A percentile compares a stretch with the other conserved stretches of the same genome.
Evolutionary conservation across 1,140 invertebrate species (phyloP).

Genomic region (Drosophila hydei): DNA sequence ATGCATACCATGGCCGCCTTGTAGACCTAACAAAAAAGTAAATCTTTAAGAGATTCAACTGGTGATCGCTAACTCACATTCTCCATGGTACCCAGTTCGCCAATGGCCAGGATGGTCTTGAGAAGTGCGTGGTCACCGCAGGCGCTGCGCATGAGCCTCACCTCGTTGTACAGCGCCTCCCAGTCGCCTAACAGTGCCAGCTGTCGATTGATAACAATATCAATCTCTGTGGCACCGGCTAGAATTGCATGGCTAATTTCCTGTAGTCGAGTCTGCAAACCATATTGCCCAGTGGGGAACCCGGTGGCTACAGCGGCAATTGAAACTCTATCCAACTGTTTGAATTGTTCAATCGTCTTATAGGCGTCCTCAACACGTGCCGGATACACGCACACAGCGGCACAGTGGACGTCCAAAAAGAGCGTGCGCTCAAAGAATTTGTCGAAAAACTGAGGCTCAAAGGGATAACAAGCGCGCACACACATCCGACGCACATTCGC

Average conservation of each 20-base stretch:
- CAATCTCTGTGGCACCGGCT: slow-evolving; percentile 96
- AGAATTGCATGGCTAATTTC: slow-evolving; percentile 94
- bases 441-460: slow-evolving; percentile 64
- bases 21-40: slow-evolving; percentile 85
- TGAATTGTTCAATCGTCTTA: slow-evolving; percentile 86
- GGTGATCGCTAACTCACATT: slow-evolving; percentile 86
- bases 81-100: slow-evolving; percentile 93
- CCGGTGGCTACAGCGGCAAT: slow-evolving; percentile 97
- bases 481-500: slow-evolving; percentile 92
- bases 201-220: slow-evolving; percentile 97
- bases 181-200: slow-evolving; percentile 94
- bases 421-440: slow-evolving; percentile 72
- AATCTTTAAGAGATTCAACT: neutral
- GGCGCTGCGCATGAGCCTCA: slow-evolving; percentile 89
- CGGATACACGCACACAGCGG: slow-evolving; percentile 98
- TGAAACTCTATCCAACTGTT: slow-evolving; percentile 86
- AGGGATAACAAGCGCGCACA: slow-evolving; percentile 71
- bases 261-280: slow-evolving; percentile 90
- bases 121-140: slow-evolving; percentile 91
- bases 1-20: slow-evolving; percentile 96
- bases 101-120: slow-evolving; percentile 97
- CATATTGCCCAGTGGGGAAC: slow-evolving; percentile 96
- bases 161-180: slow-evolving; percentile 92
- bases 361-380: slow-evolving; percentile 90
- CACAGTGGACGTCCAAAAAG: slow-evolving; percentile 85